phyloP scores from a whole-genome alignment of 2,113 vertebrate species.

The Sceloporus undulatus region DNA sequence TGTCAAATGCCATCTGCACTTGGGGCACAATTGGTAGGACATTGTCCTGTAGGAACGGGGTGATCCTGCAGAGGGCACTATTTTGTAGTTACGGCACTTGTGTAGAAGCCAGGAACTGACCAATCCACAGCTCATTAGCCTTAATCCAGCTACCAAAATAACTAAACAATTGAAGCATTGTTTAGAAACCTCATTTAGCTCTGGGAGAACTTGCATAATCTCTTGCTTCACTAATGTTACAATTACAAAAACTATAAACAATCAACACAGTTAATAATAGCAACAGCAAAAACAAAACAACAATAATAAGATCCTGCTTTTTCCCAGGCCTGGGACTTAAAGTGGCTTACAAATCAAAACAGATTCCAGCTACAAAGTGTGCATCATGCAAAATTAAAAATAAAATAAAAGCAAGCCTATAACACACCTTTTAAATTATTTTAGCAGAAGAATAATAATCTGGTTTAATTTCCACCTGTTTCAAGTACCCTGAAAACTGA shows the following conservation, averaged over 20 bases:
- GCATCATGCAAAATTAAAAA: too few relatives aligned
- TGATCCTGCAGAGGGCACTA: slow-evolving; percentile 9
- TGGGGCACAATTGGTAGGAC: not conserved
- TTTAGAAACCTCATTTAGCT: not conserved
- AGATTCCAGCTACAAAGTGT: not conserved
- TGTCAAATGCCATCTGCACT: not conserved
- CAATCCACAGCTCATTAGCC: not conserved
- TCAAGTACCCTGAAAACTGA: not conserved
- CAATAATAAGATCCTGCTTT: too few relatives aligned
- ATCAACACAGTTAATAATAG: not conserved
- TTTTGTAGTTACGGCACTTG: not conserved
- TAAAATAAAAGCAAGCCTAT: not conserved
- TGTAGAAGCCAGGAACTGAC: not conserved
- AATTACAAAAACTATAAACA: not conserved
- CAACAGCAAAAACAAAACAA: too few relatives aligned
- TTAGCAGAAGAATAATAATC: not conserved
- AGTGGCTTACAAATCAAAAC: not conserved
- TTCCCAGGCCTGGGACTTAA: too few relatives aligned
- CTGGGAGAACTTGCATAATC: not conserved
- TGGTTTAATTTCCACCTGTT: not conserved
- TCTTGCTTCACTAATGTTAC: not conserved
- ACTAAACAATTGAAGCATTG: not conserved
- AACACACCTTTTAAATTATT: not conserved
- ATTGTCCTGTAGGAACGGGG: not conserved
- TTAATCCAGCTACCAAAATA: not conserved